Conservation (phyloP, 2,113 vertebrate genomes). For the Dipodomys merriami region DNA sequence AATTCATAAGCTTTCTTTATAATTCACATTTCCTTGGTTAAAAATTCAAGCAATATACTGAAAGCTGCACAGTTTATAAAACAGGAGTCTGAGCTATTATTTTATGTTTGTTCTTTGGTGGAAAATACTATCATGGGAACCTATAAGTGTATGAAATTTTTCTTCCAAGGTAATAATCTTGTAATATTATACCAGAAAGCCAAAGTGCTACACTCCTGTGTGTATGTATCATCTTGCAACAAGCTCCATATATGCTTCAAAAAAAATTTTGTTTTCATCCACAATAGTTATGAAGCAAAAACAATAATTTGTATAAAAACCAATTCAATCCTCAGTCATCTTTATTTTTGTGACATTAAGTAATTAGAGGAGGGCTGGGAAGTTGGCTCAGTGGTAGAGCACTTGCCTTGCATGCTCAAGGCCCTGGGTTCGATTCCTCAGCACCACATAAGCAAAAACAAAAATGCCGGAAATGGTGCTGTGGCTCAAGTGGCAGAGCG, state of each 20-base stretch:
- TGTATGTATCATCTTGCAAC: neutral
- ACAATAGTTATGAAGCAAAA: slow-evolving; percentile 35
- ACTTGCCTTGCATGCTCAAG: too few relatives aligned
- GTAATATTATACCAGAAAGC: slow-evolving; percentile 9
- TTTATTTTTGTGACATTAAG: slow-evolving; percentile 36
- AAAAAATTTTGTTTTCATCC: slow-evolving; percentile 48
- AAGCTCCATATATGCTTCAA: slow-evolving; percentile 2
- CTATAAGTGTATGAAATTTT: slow-evolving; percentile 56
- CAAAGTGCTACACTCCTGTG: slow-evolving; percentile 35
- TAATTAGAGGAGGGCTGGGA: too few relatives aligned
- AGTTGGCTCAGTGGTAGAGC: too few relatives aligned
- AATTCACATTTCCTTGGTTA: slow-evolving; percentile 52
- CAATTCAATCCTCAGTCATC: neutral
- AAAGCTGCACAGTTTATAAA: slow-evolving; percentile 63
- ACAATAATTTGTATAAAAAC: slow-evolving; percentile 27
- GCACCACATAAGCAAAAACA: too few relatives aligned
- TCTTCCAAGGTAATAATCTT: slow-evolving; percentile 66
- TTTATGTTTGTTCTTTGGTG: slow-evolving; percentile 47
- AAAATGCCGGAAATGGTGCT: too few relatives aligned
- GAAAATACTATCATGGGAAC: slow-evolving; percentile 47
- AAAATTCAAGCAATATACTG: slow-evolving; percentile 44
- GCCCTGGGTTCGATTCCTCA: too few relatives aligned
- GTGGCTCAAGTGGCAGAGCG: too few relatives aligned
- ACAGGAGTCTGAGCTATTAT: slow-evolving; percentile 38
- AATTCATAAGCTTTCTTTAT: slow-evolving; percentile 53